Evolutionary conservation across 2,888 invertebrate genomes (phyloP).

Genomic region (Eristalis pertinax): DNA sequence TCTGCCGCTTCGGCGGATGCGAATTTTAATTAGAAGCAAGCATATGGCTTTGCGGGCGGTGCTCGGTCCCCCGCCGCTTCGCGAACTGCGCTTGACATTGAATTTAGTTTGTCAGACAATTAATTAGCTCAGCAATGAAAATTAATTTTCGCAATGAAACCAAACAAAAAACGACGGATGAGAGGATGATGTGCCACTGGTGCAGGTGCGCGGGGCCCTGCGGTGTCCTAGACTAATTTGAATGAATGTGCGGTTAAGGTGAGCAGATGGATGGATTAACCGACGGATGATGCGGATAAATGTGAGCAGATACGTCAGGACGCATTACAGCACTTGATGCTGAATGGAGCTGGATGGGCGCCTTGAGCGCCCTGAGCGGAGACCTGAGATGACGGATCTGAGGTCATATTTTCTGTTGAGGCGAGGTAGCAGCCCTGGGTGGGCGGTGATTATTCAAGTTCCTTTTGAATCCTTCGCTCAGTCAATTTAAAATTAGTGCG

Average conservation of each 20-base stretch:
- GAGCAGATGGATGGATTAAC: not conserved
- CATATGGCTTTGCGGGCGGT: not conserved
- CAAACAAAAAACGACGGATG: not conserved
- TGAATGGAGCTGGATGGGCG: not conserved
- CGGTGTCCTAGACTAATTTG: not conserved
- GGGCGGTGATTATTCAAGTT: not conserved
- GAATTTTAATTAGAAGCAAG: slow-evolving; percentile 40
- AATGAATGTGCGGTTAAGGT: slow-evolving; percentile 1
- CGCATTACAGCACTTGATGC: not conserved
- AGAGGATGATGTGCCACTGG: not conserved
- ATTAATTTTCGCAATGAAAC: slow-evolving; percentile 21
- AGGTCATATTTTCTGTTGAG: not conserved
- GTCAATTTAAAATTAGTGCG: not conserved
- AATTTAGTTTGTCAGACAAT: slow-evolving; percentile 32
- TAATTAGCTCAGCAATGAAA: slow-evolving; percentile 35
- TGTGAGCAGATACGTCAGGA: not conserved
- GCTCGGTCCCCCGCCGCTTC: not conserved
- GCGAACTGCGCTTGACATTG: slow-evolving; percentile 4
- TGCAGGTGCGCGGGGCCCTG: too few species aligned
- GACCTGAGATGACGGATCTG: not conserved
- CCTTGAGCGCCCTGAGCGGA: not conserved
- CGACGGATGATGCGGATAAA: not conserved
- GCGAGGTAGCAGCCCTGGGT: too few species aligned
- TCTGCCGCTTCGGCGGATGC: not conserved
- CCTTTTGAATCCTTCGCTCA: not conserved